Conservation (phyloP, 2,113 vertebrate species). For the Prunella himalayana region DNA sequence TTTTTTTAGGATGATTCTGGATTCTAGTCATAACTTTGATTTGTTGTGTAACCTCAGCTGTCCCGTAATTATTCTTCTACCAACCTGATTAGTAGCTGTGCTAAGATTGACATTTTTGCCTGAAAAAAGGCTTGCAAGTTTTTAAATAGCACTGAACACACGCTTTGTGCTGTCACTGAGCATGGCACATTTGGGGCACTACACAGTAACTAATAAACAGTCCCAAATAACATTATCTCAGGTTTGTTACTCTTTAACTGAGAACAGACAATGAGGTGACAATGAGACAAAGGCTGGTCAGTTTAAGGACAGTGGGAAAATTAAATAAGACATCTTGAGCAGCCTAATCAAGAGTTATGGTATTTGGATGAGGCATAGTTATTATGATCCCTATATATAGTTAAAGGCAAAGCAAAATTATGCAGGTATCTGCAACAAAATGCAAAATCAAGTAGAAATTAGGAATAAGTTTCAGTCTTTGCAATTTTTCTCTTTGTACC, state of each 20-base stretch:
- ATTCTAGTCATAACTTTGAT: background rate
- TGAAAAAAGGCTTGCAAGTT: background rate
- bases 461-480: background rate
- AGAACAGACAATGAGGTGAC: background rate
- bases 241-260: background rate
- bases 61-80: background rate
- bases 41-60: background rate
- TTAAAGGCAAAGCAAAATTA: background rate
- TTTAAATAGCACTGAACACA: background rate
- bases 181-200: background rate
- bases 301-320: background rate
- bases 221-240: background rate
- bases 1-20: background rate
- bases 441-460: background rate
- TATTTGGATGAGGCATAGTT: background rate
- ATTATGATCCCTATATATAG: background rate
- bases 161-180: background rate
- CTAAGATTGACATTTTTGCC: background rate
- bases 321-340: background rate
- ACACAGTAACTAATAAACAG: background rate
- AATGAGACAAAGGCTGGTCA: background rate
- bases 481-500: background rate
- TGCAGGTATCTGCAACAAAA: background rate
- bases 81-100: background rate
- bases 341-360: background rate